Base-by-base conservation (phyloP, 2,113 vertebrate species). In the Indri indri region DNA sequence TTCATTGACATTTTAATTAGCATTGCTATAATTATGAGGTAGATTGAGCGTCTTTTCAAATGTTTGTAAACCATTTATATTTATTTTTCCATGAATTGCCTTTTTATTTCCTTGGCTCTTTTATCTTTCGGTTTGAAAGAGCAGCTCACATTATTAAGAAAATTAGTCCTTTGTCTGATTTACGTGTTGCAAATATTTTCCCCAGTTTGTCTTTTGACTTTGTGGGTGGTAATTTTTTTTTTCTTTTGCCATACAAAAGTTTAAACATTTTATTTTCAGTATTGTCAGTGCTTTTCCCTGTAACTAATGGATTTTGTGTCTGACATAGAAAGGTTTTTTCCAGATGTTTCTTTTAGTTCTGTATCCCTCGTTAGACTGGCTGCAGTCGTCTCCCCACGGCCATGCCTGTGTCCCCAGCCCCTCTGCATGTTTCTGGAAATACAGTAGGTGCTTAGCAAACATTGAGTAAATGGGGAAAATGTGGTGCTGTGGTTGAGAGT, bases 1-100 rank as follows among this genome's bases (percentile, higher is more conserved):
- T 88, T 77, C 57, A 40, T 34, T 87, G 91, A 94, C 61, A 91
- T 90, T 95, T 95, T 95, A 88, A 88, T 94, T 42, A 91, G 45
- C 22, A 18, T 86, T 83, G 84, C 57, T 90, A 1, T 94, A 90
- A 70, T 92, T 40, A 84, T n/a, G 54, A 84, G 32, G 81, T 65
- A 73, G 6, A 63, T n/a, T 20, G 63, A 93, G 54, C 68, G 63
- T 95, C 86, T 93, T 71, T 81, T 66, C 37, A 34, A 37, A 52
- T 95, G 88, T 80, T 71, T 87, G 37, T 70, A 90, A 88, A 92
- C 42, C 40, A 50, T 87, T 90, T 87, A 42, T 89, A 59, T 88
- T 84, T 96, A 40, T 95, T 91, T 96, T 90, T 90, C 66, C 84
- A 45, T 68, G 88, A 88, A 91, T 71, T 88, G 65, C n/a, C 22